phyloP scores from a whole-genome alignment of 1,140 invertebrate genomes.

The Neodiprion lecontei region DNA sequence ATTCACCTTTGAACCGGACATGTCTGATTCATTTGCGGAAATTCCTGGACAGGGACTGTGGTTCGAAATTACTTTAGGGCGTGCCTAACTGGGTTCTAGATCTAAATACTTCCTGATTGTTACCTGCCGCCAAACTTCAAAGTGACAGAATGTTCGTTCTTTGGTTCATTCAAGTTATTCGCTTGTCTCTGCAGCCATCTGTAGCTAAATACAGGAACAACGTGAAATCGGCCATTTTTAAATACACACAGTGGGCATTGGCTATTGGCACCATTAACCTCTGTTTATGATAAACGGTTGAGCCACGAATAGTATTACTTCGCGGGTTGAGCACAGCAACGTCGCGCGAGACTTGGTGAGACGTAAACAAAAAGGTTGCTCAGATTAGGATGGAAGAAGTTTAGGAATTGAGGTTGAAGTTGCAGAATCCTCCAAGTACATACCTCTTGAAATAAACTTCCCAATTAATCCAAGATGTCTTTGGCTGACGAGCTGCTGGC shows the following conservation, averaged over 20 bases:
- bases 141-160: not conserved
- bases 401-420: not conserved
- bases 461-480: constrained; percentile 73
- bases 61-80: not conserved
- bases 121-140: not conserved
- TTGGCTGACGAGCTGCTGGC: constrained; percentile 93
- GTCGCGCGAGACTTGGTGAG: too few species aligned
- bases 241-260: too few species aligned
- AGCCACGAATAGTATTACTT: too few species aligned
- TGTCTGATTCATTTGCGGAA: not conserved
- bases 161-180: not conserved
- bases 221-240: too few species aligned
- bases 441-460: not conserved
- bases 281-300: too few species aligned
- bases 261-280: too few species aligned
- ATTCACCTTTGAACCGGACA: not conserved
- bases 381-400: too few species aligned
- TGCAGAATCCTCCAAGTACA: not conserved
- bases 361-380: too few species aligned
- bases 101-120: not conserved
- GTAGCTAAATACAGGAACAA: too few species aligned
- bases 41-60: not conserved
- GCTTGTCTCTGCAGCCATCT: not conserved
- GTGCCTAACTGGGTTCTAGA: not conserved
- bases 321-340: too few species aligned